Base-by-base conservation (phyloP, 2,113 vertebrate species). In the Grus americana region DNA sequence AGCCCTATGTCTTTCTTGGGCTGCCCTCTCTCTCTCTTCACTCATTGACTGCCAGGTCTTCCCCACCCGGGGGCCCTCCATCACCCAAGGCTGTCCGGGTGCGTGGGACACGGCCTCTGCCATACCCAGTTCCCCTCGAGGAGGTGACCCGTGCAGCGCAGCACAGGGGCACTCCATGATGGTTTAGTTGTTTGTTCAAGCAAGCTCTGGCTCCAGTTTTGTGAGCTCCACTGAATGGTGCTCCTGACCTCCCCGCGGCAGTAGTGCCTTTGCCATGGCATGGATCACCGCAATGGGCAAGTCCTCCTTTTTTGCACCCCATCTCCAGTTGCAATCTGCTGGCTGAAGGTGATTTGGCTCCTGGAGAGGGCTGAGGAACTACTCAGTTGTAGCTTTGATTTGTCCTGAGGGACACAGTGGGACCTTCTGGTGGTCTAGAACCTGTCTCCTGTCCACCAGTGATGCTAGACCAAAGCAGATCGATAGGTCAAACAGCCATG, bases 71-170 rank as follows among this genome's bases (percentile, higher is more conserved):
- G n/a, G 47, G 17, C 8, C 67, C 12, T 70, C 52, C 71, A 29
- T 9, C 8, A 5, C 38, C 66, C 0, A 0, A 88, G 70, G 72
- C 68, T 49, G 22, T 42, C 29, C 0, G 1, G 15, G 21, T 71
- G 61, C 2, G 3, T 47, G 42, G 42, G 57, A 54, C n/a, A 46
- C 1, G 7, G 42, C 10, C 21, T 62, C 86, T 82, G 21, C n/a
- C 38, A n/a, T 5, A 21, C 16, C 23, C 49, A 82, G 30, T 24
- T 79, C 15, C 27, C 24, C n/a, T n/a, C 1, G 4, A 74, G 61
- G 55, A 26, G 50, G 6, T 3, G 26, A 86, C 22, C 7, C 27
- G 29, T 6, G 6, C 10, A 65, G 49, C 1, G 1, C 23, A 55
- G 40, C 49, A 44, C 63, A 74, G 19, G 4, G 15, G 15, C 10